These are phyloP conservation scores for Nowickia ferox DNA, from an alignment of 2,888 invertebrate species.

Conservation along the genomic window DNA sequence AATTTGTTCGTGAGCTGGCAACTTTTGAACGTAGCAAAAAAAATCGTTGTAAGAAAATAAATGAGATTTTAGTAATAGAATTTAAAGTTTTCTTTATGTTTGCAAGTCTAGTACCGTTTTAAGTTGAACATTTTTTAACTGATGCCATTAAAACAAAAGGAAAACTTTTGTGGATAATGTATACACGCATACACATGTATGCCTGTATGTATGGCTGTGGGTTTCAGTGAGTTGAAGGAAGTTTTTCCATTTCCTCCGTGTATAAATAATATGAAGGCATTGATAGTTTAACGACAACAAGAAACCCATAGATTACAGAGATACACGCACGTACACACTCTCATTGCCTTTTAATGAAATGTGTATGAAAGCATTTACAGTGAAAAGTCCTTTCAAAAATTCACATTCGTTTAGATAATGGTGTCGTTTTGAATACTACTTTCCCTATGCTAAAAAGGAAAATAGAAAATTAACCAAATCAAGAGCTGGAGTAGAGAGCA, in stretches of 20 bases:
- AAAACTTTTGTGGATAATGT: slow-evolving; percentile 28
- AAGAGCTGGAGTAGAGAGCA: background rate
- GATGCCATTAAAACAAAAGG: slow-evolving; percentile 34
- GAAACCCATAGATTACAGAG: slow-evolving; percentile 22
- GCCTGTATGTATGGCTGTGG: background rate
- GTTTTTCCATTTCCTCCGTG: slow-evolving; percentile 20
- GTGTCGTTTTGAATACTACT: background rate
- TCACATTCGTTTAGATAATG: slow-evolving; percentile 19
- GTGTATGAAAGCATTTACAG: background rate
- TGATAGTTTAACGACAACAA: slow-evolving; percentile 54
- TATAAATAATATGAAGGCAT: slow-evolving; percentile 48
- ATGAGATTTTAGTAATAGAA: slow-evolving; percentile 36
- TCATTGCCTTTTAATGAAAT: background rate
- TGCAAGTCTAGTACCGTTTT: slow-evolving; percentile 2
- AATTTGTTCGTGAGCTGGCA: background rate
- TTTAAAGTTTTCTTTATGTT: slow-evolving; percentile 32
- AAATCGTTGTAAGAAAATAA: slow-evolving; percentile 44
- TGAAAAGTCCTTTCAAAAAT: slow-evolving; percentile 18
- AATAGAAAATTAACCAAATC: slow-evolving; percentile 10
- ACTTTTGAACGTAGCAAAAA: slow-evolving; percentile 25
- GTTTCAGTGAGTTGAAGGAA: slow-evolving; percentile 1
- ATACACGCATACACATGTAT: no score
- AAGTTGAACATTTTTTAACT: slow-evolving; percentile 22
- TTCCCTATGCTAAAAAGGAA: background rate
- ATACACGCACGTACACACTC: background rate